Base-by-base conservation (phyloP, 2,888 invertebrate genomes). In the Dione vanillae region DNA sequence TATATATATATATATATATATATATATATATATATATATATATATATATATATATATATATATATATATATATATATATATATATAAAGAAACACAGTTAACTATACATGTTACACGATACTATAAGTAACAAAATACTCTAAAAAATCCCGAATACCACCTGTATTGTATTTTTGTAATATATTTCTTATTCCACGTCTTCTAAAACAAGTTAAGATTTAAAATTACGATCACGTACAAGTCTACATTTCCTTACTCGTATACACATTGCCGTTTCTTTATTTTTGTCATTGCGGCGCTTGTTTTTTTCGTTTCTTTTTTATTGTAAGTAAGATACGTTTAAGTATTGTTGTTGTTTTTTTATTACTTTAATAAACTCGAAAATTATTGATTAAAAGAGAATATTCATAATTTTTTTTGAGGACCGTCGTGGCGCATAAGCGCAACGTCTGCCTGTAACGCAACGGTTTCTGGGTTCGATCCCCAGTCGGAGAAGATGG, bases 151-250 rank as follows among this genome's bases (percentile, higher is more conserved):
- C 40, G 19, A 59, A 59, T 43, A 43, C 19, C 1, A 43, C 6
- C 43, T 43, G 43, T 43, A 27, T 66, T 56, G 10, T 35, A 43
- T 35, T 43, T 43, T 43, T 12, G n/a, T 11, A 16, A n/a, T 20
- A 16, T 5, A 27, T 54, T 27, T 45, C 43, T 43, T 43, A 43
- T 27, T 43, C 43, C 43, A 59, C 59, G 43, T 27, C 41, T 9
- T 43, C 20, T 59, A 43, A 43, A 41, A 43, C 41, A 43, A n/a
- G 43, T 43, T 43, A n/a, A 59, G 59, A 43, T 59, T 59, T 35
- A 43, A 59, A 59, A 59, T 43, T 9, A 11, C 59, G 27, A 43
- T 49, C 62, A 62, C 62, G 62, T 64, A 37, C 62, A 5, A 64
- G 19, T 37, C 62, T 35, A 64, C 62, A 49, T 64, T 37, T 47